These are phyloP conservation scores for Spatulosminthurus flaviceps DNA, from an alignment of 2,888 invertebrate genomes.

Conservation along the genomic window DNA sequence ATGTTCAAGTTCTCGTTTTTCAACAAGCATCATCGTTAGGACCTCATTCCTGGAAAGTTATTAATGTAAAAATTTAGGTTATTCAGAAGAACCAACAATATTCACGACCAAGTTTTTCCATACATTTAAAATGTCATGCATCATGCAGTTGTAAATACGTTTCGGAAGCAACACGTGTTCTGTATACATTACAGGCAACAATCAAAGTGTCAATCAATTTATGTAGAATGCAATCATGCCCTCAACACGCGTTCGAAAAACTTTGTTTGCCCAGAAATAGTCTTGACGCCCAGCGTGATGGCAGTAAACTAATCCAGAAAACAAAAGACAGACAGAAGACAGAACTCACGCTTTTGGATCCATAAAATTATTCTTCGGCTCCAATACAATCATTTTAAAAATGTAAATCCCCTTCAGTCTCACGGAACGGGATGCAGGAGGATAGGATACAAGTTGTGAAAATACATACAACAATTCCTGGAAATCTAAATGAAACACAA, in stretches of 20 bases:
- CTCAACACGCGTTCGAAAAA: too few species aligned
- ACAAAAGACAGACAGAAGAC: not conserved
- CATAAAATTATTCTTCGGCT: not conserved
- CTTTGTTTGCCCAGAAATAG: too few species aligned
- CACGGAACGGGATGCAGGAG: not conserved
- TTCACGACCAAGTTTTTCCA: not conserved
- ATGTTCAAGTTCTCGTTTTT: conserved; percentile 75
- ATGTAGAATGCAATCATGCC: too few species aligned
- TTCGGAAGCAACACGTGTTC: too few species aligned
- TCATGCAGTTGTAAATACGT: too few species aligned
- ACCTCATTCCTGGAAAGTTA: conserved; percentile 53
- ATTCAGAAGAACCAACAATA: too few species aligned
- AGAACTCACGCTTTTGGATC: conserved; percentile 27
- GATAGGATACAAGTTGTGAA: not conserved
- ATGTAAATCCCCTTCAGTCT: conserved; percentile 9
- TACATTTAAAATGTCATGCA: too few species aligned
- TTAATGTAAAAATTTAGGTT: not conserved
- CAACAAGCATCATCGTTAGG: conserved; percentile 48
- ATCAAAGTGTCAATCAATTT: too few species aligned
- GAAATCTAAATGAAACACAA: not conserved
- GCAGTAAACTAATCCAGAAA: not conserved
- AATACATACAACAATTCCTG: conserved; percentile 21
- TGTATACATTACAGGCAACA: too few species aligned
- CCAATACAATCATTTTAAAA: not conserved
- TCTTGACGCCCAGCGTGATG: too few species aligned